Conservation (phyloP, 2,113 vertebrate genomes). For the Grammomys surdaster region DNA sequence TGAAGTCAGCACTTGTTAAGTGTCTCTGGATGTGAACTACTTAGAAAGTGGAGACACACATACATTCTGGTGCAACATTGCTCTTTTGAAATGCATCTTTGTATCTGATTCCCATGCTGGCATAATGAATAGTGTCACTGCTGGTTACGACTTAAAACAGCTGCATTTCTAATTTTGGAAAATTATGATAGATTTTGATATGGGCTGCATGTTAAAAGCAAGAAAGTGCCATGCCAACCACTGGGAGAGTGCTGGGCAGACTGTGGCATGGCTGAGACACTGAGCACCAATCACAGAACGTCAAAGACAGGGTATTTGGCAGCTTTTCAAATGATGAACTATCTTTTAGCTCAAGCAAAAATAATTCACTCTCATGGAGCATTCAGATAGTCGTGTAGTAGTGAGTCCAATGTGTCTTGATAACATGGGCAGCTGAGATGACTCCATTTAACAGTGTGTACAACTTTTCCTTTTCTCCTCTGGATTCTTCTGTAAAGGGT, state of each 20-base stretch:
- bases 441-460: not conserved
- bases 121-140: conserved; percentile 71
- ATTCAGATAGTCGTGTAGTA: not conserved
- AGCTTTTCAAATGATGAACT: conserved; percentile 67
- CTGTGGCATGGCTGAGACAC: conserved; percentile 46
- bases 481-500: not conserved
- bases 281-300: conserved; percentile 63
- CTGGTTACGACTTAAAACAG: conserved; percentile 79
- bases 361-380: not conserved
- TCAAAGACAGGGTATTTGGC: conserved; percentile 31
- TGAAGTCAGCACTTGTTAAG: conserved; percentile 44
- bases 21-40: conserved; percentile 5
- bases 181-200: conserved; percentile 76
- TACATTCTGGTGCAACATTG: conserved; percentile 28
- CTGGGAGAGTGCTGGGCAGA: conserved; percentile 71
- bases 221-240: conserved; percentile 72
- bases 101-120: conserved; percentile 69
- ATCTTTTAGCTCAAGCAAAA: conserved; percentile 58
- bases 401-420: not conserved
- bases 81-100: conserved; percentile 69
- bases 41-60: conserved; percentile 60
- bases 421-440: not conserved
- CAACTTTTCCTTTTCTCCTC: conserved; percentile 22
- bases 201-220: conserved; percentile 77
- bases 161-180: conserved; percentile 80